A percentile compares a stretch with the other conserved stretches of the same genome.
Evolutionary conservation across 1,140 invertebrate genomes (phyloP).

Genomic region (Bombus difficillimus): DNA sequence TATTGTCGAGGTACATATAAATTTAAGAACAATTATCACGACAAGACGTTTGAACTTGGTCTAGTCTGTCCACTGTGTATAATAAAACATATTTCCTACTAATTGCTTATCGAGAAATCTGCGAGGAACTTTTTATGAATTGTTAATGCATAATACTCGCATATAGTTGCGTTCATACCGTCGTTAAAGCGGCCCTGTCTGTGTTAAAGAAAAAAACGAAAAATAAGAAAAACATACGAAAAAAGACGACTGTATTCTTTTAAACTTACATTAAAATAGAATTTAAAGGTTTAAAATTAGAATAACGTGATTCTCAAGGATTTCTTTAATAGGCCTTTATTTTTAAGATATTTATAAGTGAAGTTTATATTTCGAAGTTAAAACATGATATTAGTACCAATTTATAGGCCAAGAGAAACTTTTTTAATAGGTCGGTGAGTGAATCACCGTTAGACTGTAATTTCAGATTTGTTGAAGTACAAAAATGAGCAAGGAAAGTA

Average conservation of each 20-base stretch:
- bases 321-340: constrained; percentile 15
- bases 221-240: background rate
- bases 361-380: constrained; percentile 10
- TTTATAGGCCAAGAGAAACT: background rate
- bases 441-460: constrained; percentile 19
- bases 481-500: constrained; percentile 13
- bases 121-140: constrained; percentile 59
- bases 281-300: constrained; percentile 10
- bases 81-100: constrained; percentile 63
- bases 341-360: constrained; percentile 11
- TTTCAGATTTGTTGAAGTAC: constrained; percentile 21
- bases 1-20: constrained; percentile 17
- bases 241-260: constrained; percentile 28
- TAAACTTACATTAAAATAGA: constrained; percentile 10
- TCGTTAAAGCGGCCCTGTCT: constrained; percentile 17
- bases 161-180: constrained; percentile 19
- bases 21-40: constrained; percentile 31
- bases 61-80: constrained; percentile 69
- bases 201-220: constrained; percentile 6
- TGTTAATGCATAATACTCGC: constrained; percentile 56
- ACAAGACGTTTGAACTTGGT: constrained; percentile 51
- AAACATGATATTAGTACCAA: constrained; percentile 6
- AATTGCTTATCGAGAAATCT: constrained; percentile 41
- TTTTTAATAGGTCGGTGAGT: background rate
- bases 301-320: constrained; percentile 6